phyloP scores from a whole-genome alignment of 1,140 invertebrate genomes.

The Bilobella aurantiaca region DNA sequence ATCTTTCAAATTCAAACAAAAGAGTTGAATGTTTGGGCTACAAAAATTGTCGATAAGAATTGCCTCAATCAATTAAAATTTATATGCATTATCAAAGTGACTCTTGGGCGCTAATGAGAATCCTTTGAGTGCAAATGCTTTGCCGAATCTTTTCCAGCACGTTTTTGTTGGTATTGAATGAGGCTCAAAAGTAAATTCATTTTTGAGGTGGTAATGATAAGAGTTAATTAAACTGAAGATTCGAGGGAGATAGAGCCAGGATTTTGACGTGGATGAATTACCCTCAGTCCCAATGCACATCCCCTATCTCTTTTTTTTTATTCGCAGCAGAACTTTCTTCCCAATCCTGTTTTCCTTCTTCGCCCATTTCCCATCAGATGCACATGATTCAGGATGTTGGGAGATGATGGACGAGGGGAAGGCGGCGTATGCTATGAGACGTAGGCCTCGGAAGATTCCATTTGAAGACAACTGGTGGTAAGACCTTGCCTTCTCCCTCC shows the following conservation, averaged over 20 bases:
- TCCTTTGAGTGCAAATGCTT: too few relatives aligned
- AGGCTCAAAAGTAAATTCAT: neutral
- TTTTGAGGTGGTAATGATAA: conserved; percentile 16
- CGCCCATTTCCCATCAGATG: neutral
- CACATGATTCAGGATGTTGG: conserved; percentile 15
- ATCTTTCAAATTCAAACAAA: too few relatives aligned
- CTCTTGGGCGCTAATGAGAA: too few relatives aligned
- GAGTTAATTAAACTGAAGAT: conserved; percentile 27
- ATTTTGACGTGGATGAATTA: neutral
- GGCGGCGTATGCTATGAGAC: neutral
- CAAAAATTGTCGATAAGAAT: too few relatives aligned
- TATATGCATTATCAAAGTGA: too few relatives aligned
- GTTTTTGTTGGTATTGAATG: neutral
- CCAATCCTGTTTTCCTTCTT: conserved; percentile 14
- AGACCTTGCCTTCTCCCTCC: neutral
- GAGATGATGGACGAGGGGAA: conserved; percentile 11
- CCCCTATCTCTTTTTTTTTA: neutral
- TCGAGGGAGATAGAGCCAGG: conserved; percentile 4
- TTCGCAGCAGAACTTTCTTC: neutral
- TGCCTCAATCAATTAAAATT: too few relatives aligned
- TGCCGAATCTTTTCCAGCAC: neutral
- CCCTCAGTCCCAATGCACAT: neutral
- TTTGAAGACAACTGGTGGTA: neutral
- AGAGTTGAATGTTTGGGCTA: too few relatives aligned
- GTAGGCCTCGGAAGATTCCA: neutral